Evolutionary conservation across 1,140 invertebrate species (phyloP), one percentile per base, ranked within the genome.

Genomic region (Cydia strobilella): DNA sequence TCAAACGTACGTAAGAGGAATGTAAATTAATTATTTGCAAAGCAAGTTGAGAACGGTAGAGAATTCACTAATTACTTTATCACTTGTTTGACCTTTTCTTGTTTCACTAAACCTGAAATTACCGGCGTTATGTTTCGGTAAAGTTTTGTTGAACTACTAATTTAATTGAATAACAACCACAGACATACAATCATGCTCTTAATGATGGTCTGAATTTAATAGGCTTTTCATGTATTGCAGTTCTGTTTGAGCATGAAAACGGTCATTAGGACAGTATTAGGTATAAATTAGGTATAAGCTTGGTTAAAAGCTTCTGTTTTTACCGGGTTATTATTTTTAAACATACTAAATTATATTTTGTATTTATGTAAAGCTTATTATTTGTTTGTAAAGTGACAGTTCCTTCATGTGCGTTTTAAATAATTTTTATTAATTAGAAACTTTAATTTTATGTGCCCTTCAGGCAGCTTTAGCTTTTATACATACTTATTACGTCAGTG

Each of bases 31-130:
- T 39, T 27, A 69, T 69, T 69, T 35, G 31, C 27, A 69, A 63
- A 69, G 31, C 65, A 35, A n/a, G n/a, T 39, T 39, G 9, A 12
- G 27, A 15, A 42, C 31, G 35, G 25, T 39, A 20, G 27, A 69
- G 65, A 59, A 12, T 69, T 69, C 65, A 31, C 31, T 69, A 69
- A 69, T 69, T 69, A 35, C 35, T 69, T 35, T 69, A 69, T 69
- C 31, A 69, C n/a, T 69, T 12, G 31, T 69, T 39, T 45, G 42
- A 45, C 42, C 42, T 66, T 66, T 31, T 1, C 65, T 69, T 15
- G 65, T 39, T 66, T 35, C 18, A 35, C 42, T 69, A 18, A 69
- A 69, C 65, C 15, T 18, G n/a, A 69, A 18, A 20, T 69, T 39
- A 35, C 27, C 10, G 4, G n/a, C 27, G 42, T 69, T 35, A 31